Evolutionary conservation across 2,797 vertebrate species (phyloP), one percentile per base, ranked within the genome.

Genomic region (Halcyon smyrnensis): DNA sequence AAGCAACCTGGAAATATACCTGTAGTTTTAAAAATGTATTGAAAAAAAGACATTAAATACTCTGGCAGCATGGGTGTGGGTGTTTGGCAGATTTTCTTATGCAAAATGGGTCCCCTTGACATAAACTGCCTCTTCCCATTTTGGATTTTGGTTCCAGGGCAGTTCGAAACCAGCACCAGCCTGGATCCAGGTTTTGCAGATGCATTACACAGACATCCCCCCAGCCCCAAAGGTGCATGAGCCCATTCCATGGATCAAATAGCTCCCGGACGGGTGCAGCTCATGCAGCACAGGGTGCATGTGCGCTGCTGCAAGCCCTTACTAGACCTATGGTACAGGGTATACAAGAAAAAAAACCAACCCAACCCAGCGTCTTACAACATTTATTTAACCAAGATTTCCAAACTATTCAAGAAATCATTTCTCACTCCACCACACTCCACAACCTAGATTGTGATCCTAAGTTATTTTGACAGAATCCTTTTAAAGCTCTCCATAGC

Each of bases 391-490:
- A 76, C 37, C 51, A 50, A 82, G 56, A 70, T 63, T 86, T 51
- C 79, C 59, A 76, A 79, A 71, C 32, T 59, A 37, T 46, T 80
- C 67, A 64, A 87, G 69, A 93, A 91, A 81, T 41, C 50, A 85
- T 74, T 87, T 77, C 71, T 83, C 84, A 77, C 48, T 70, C 62
- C 46, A 63, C 73, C 54, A 67, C 62, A 50, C 25, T 57, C 62
- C 81, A 32, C 69, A 87, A 20, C 30, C 51, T 12, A 83, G 65
- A 91, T 6, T 54, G 43, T 93, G 92, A 97, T 84, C 41, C 77
- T 93, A 93, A 93, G 60, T 41, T 90, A 67, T 62, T 95, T 1
- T 90, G 93, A 96, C 84, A 94, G 93, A 59, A 80, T 50, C 34
- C 53, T 93, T 96, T 89, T 43, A 59, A 95, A 91, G 83, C 60